Base-by-base conservation (phyloP, 64 coral and sea anemone genomes). In the Cladopsammia gracilis region DNA sequence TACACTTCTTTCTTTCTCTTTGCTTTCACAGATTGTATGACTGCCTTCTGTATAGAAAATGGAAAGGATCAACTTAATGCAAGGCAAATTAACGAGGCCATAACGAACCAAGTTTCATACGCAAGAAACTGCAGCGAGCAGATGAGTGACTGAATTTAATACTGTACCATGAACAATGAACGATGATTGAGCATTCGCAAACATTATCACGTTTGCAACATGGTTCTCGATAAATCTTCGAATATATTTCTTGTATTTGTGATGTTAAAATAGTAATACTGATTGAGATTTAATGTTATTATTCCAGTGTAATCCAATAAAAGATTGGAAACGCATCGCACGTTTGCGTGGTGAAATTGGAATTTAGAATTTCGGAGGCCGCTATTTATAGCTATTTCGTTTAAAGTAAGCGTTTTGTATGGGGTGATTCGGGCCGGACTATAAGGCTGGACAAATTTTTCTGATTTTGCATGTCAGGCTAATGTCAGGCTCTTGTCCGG, bases 11-110 rank as follows among this genome's bases (percentile, higher is more conserved):
- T 43, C 65, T 52, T 57, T 76, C 23, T n/a, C 24, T 22, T 58
- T 89, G 46, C 70, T 53, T 90, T 79, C 22, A 19, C 75, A 90
- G 88, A 90, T 79, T 90, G 64, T 48, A 23, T 66, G 42, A 90
- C 74, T 16, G 62, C 88, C 12, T 90, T 90, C 62, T 78, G 88
- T 58, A 46, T 90, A n/a, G 88, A 90, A n/a, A n/a, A n/a, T n/a
- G n/a, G n/a, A n/a, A n/a, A n/a, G n/a, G n/a, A n/a, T n/a, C n/a
- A n/a, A n/a, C n/a, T n/a, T n/a, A n/a, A n/a, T n/a, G n/a, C n/a
- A n/a, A n/a, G n/a, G n/a, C n/a, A n/a, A n/a, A n/a, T n/a, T n/a
- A n/a, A n/a, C n/a, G n/a, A n/a, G n/a, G n/a, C n/a, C n/a, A n/a
- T n/a, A n/a, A n/a, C n/a, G 13, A 59, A 90, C 5, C 88, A 90